phyloP scores from a whole-genome alignment of 2,888 invertebrate species.

The Conchocele bisecta region DNA sequence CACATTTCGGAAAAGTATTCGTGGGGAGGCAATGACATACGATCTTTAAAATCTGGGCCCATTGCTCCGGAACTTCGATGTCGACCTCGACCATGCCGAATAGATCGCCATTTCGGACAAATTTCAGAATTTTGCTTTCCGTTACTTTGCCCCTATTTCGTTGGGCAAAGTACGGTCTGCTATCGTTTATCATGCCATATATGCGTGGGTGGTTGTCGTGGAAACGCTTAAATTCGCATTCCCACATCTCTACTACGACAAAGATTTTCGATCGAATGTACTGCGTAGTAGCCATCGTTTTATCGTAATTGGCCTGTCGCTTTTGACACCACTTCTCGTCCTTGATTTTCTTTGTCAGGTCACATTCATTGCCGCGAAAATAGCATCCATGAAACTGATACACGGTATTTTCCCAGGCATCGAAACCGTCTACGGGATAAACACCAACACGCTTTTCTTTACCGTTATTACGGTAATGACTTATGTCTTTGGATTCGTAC shows the following conservation, averaged over 20 bases:
- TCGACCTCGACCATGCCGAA: too few relatives aligned
- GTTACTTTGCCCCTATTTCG: too few relatives aligned
- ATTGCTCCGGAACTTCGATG: too few relatives aligned
- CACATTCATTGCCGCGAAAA: background rate
- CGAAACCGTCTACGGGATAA: slow-evolving; percentile 25
- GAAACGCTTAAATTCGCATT: too few relatives aligned
- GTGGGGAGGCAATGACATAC: slow-evolving; percentile 16
- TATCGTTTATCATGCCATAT: too few relatives aligned
- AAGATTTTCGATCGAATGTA: background rate
- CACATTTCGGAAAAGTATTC: slow-evolving; percentile 42
- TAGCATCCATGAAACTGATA: slow-evolving; percentile 30
- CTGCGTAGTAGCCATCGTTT: background rate
- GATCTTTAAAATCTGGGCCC: too few relatives aligned
- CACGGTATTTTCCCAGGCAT: too few relatives aligned
- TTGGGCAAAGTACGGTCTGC: too few relatives aligned
- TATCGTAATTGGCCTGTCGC: background rate
- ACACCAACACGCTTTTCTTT: slow-evolving; percentile 16
- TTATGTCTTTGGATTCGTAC: slow-evolving; percentile 21
- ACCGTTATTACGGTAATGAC: slow-evolving; percentile 27
- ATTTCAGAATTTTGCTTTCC: too few relatives aligned
- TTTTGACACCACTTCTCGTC: background rate
- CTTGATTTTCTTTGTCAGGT: background rate
- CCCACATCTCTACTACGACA: background rate
- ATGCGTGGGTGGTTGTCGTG: too few relatives aligned
- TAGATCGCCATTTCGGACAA: too few relatives aligned